These are phyloP conservation scores for Cebus imitator DNA, from an alignment of 2,113 vertebrate species.

Conservation along the genomic window DNA sequence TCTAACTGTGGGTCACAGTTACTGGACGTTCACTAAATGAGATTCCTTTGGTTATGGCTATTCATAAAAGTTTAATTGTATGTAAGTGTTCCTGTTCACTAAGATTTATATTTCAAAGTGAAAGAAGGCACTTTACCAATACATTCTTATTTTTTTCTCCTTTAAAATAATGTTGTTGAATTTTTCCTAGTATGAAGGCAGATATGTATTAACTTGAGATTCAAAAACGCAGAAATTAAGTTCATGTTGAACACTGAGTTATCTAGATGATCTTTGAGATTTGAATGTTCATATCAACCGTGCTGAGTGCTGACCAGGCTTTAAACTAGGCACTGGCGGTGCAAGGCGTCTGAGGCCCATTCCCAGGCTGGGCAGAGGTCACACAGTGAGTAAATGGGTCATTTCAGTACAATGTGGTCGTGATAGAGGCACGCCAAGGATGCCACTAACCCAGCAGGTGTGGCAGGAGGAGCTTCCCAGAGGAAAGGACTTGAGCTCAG, in stretches of 20 bases:
- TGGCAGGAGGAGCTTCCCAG: background rate
- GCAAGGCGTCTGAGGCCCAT: background rate
- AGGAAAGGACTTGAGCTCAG: background rate
- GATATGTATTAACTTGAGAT: background rate
- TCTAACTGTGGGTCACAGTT: background rate
- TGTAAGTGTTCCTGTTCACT: background rate
- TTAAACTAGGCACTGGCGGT: background rate
- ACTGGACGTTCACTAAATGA: conserved; percentile 22
- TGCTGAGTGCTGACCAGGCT: background rate
- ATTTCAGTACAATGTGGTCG: background rate
- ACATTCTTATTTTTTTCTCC: conserved; percentile 8
- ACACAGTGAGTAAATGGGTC: background rate
- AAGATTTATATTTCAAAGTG: conserved; percentile 25
- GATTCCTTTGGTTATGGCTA: background rate
- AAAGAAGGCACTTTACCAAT: conserved; percentile 28
- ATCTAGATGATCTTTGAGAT: background rate
- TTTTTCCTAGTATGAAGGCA: background rate
- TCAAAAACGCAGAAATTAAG: background rate
- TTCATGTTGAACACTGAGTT: background rate
- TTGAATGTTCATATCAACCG: background rate
- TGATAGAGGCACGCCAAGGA: too few species aligned
- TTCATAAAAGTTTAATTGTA: background rate
- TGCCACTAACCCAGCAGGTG: too few species aligned
- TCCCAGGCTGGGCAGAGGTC: background rate
- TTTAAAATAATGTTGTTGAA: background rate